Base-by-base conservation (phyloP, 2,113 vertebrate species). In the Platycercus adscitus region DNA sequence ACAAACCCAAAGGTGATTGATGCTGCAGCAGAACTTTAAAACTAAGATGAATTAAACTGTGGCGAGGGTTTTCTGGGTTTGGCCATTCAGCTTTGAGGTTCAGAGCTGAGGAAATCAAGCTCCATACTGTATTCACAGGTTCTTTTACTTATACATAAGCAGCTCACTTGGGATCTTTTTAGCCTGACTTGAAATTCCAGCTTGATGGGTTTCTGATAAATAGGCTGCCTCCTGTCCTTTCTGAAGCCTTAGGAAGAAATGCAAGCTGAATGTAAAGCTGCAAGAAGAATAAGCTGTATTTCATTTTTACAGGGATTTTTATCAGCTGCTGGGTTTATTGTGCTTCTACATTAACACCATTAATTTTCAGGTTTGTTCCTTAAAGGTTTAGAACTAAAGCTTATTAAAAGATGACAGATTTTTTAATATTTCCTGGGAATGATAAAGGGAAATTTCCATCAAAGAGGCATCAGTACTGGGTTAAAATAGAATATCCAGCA, bases 121-220 rank as follows among this genome's bases (percentile, higher is more conserved):
- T 86, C 58, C 8, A 11, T n/a, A 44, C 11, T 12, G 20, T 72
- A 69, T 88, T 82, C 17, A 28, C 64, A 18, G 49, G 37, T 61
- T 91, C 63, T 85, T 78, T 86, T 82, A 55, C 79, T 91, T 88
- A 17, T 56, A 65, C 61, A 55, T 28, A 56, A 91, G 81, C 46
- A 88, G 90, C 75, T 91, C 85, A 61, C 24, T 60, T 69, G 71
- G 49, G 58, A 53, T 90, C 81, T 82, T 86, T 72, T 80, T 89
- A 93, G 53, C 52, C n/a, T 76, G 47, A 76, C 66, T 58, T 53
- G 49, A 55, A 95, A 93, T 91, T 88, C 63, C 72, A 69, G 52
- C 90, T 28, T 77, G 92, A 77, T 93, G 53, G 31, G 60, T 80
- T 76, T 76, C 37, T 94, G 85, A 79, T 79, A 60, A 91, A 91